Conservation (phyloP, 1,140 invertebrate genomes). For the Globodera ellingtonae region DNA sequence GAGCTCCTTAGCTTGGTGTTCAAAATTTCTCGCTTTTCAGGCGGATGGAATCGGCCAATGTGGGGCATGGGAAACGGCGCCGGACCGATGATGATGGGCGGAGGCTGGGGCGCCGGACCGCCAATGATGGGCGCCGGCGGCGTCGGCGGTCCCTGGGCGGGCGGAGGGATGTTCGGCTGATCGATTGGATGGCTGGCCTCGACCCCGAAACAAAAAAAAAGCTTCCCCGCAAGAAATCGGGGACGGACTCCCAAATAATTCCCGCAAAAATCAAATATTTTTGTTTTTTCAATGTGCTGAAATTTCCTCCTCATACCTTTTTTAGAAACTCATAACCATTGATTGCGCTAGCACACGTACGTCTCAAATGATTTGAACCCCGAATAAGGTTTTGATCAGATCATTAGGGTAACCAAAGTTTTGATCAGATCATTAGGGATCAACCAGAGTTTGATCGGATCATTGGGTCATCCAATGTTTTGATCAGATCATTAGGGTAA, state of each 20-base stretch:
- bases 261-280: neutral
- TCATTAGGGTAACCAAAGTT: too few relatives aligned
- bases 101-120: neutral
- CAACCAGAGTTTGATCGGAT: neutral
- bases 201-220: neutral
- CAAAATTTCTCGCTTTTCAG: slow-evolving; percentile 9
- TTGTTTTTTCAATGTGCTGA: neutral
- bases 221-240: neutral
- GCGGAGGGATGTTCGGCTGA: slow-evolving; percentile 4
- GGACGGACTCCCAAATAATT: too few relatives aligned
- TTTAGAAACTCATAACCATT: neutral
- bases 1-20: neutral
- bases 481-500: neutral
- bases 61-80: slow-evolving; percentile 2
- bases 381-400: too few relatives aligned
- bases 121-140: slow-evolving; percentile 4
- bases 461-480: neutral
- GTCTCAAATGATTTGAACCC: too few relatives aligned
- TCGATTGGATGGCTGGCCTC: neutral
- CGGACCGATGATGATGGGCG: slow-evolving; percentile 9
- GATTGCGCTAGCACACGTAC: neutral
- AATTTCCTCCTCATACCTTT: neutral
- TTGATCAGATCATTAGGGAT: too few relatives aligned
- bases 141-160: neutral
- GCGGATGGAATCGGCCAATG: slow-evolving; percentile 19